Percentiles rank a stretch among this genome's conserved stretches.
These are phyloP conservation scores for Aphidius ervi DNA, from an alignment of 1,140 invertebrate genomes.

Conservation along the genomic window DNA sequence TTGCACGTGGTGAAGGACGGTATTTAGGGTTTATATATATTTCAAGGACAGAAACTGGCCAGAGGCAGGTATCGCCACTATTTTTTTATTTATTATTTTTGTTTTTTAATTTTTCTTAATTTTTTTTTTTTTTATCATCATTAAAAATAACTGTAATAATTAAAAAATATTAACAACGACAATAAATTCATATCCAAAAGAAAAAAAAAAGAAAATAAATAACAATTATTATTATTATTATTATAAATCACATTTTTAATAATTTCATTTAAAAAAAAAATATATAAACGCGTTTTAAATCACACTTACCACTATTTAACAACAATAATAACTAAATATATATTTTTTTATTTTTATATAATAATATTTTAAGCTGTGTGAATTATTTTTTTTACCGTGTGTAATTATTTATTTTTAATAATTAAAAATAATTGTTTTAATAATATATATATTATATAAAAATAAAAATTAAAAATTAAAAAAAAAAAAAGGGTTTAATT, in stretches of 20 bases:
- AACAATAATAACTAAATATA: no score
- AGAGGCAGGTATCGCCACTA: slow-evolving; percentile 56
- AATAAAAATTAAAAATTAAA: neutral
- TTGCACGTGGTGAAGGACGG: slow-evolving; percentile 30
- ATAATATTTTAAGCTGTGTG: no score
- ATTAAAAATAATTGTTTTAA: slow-evolving; percentile 1
- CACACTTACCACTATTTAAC: no score
- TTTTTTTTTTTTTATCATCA: slow-evolving; percentile 6
- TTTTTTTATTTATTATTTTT: slow-evolving; percentile 18
- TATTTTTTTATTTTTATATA: no score
- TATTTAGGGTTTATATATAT: slow-evolving; percentile 29
- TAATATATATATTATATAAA: neutral
- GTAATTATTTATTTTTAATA: neutral
- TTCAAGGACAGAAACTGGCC: slow-evolving; percentile 55
- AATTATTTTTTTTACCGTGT: slow-evolving; percentile 7
- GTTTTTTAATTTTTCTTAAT: neutral
- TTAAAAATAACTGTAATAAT: slow-evolving; percentile 1
- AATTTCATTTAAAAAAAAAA: no score
- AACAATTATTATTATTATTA: no score
- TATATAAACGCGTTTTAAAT: no score
- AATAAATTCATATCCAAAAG: neutral
- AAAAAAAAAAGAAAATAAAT: no score
- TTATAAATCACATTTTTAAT: no score
- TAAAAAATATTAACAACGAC: slow-evolving; percentile 37
- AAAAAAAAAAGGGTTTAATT: slow-evolving; percentile 35